Evolutionary conservation across 2,797 vertebrate species (phyloP), one percentile per base, ranked within the genome.

Genomic region (Coluber constrictor): DNA sequence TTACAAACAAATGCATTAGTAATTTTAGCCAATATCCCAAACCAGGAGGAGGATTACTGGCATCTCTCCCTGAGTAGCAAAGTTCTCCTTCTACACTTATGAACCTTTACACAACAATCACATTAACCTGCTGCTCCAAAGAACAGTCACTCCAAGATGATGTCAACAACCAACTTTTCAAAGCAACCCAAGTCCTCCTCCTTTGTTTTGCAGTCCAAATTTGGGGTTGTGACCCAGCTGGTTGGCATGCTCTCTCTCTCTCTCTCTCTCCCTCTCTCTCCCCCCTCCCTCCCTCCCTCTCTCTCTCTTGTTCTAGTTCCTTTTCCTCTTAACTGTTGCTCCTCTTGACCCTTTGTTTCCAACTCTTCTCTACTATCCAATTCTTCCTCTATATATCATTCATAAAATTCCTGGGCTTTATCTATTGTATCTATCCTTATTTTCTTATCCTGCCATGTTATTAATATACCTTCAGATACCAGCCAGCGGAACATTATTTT

Each of bases 151-250:
- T 55, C 47, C 51, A 86, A 93, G 86, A 92, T 87, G 88, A 32
- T 66, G 92, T 90, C 88, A 37, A 93, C 70, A 91, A 86, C 87
- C 54, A 91, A 90, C 57, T 23, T 59, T 59, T 11, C 88, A 89
- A 89, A 66, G 92, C 91, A 94, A 92, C 92, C 32, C 90, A 1
- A 37, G 37, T 92, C 90, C 94, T n/a, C 88, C 90, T 87, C 93
- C 94, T 96, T 97, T 98, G 97, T 97, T 95, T 91, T 43, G 3
- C 32, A 18, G 70, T 93, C 93, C 23, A 20, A 89, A 94, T 94
- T 90, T 4, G 89, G 94, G 97, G 97, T 98, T 97, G 89, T 97
- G 97, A 98, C 97, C 97, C 93, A 93, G 95, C 92, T 54, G 11
- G 92, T 2, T 37, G 37, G 37, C 37, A n/a, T n/a, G n/a, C n/a